Base-by-base conservation (phyloP, 2,797 vertebrate species). In the Epinephelus malabaricus region DNA sequence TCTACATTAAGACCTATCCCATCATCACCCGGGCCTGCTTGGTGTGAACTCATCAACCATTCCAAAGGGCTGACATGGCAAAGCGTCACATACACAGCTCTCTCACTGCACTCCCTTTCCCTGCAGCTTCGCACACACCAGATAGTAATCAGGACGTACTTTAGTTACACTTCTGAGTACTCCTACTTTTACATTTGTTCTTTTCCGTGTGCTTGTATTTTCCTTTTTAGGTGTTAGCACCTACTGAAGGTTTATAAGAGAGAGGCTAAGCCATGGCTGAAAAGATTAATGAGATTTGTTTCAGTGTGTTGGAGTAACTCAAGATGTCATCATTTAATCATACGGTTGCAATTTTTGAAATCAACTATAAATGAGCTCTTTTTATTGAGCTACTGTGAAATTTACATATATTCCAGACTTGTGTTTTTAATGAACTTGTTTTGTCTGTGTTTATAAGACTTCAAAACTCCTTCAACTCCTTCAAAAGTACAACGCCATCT, bases 1-100 rank as follows among this genome's bases (percentile, higher is more conserved):
- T 92, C 92, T 96, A 94, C 96, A 97, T 98, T 97, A 97, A 94
- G 95, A 84, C 67, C 94, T 79, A 71, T 88, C 88, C 89, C 91
- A 87, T 94, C 94, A 89, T 88, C 94, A 84, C 87, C 84, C 90
- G 76, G 88, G 76, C 76, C 79, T 1, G 92, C 92, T 89, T 89
- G 47, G 92, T 92, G 92, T 95, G 93, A 96, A 96, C 94, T 95
- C 87, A 95, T 95, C 96, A 95, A 90, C 95, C 91, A 86, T 95
- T 95, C 95, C 93, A 92, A 94, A 90, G 88, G 75, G 78, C 86
- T 90, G 86, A 91, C 85, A 90, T 7, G 61, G 64, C 58, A 1
- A 77, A 69, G 70, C 59, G 1, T 84, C 77, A 27, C 78, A 79
- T 34, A 38, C 65, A 70, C 76, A 70, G 50, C 71, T 30, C 73